Base-by-base conservation (phyloP, 1,140 invertebrate species). In the Odontomachus brunneus region DNA sequence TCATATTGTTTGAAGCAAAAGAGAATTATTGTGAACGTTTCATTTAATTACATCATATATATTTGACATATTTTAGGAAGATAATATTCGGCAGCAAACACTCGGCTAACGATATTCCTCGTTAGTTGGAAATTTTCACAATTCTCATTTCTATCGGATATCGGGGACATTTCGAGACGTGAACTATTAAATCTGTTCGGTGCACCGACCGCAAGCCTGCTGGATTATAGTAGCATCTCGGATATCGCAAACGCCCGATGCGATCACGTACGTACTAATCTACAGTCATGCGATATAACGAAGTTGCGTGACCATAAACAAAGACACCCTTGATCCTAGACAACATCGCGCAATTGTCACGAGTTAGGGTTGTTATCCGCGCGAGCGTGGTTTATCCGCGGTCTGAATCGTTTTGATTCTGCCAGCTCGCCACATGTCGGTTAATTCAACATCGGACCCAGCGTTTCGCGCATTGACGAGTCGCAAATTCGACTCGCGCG, bases 291-390 rank as follows among this genome's bases (percentile, higher is more conserved):
- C 26, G 14, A 48, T 72, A 48, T 84, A 57, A 80, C 59, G 17
- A n/a, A 73, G 17, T 76, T 72, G 57, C 53, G 55, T 55, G 65
- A 57, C n/a, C 53, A n/a, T 14, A 53, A 51, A 87, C 81, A 80
- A 86, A 80, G 59, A 57, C n/a, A 26, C 14, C 19, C 81, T 78
- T 73, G 81, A 87, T 84, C 73, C 49, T 57, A 44, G 33, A 14
- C 55, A 69, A 26, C 22, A 19, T 55, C 55, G 17, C 49, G 29
- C 19, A 81, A 84, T 86, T 73, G 84, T 87, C 73, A 76, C 73
- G 60, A 80, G 78, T 73, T 73, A 55, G 19, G 29, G 59, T 24
- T 66, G 53, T 86, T 86, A 73, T 80, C 55, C 67, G 24, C 14
- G 51, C 67, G 72, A 72, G 26, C 9, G 29, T 24, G 44, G 19